These are phyloP conservation scores for Lanius collurio DNA, from an alignment of 2,113 vertebrate genomes.

Conservation along the genomic window DNA sequence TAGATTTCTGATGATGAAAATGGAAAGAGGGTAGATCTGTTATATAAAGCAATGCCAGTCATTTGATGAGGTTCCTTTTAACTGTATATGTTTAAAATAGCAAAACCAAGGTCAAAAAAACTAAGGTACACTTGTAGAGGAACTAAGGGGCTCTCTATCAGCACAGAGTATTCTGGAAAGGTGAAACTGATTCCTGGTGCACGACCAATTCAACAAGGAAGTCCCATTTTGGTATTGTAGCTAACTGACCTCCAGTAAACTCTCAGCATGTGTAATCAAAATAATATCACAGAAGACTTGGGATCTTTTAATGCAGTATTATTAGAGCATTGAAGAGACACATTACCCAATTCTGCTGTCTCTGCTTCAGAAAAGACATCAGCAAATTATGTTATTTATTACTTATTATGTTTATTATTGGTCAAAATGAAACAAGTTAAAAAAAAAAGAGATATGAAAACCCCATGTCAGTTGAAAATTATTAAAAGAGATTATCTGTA, in stretches of 20 bases:
- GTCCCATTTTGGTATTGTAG: background rate
- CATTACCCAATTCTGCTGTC: background rate
- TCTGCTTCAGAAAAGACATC: background rate
- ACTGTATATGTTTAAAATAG: background rate
- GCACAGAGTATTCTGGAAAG: background rate
- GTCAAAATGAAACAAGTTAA: background rate
- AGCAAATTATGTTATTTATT: background rate
- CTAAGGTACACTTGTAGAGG: background rate
- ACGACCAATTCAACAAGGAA: background rate
- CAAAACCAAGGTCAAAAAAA: background rate
- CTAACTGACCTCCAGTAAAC: background rate
- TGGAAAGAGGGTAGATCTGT: background rate
- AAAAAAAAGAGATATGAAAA: background rate
- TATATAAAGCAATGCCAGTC: background rate
- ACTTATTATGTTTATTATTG: background rate
- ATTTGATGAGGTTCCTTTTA: background rate
- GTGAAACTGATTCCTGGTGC: background rate
- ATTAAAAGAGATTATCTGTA: background rate
- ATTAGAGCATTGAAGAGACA: background rate
- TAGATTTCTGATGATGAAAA: background rate
- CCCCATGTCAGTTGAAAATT: background rate
- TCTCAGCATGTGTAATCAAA: background rate
- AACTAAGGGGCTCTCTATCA: background rate
- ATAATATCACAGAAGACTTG: background rate
- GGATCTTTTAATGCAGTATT: background rate